Conservation (phyloP, 2,888 invertebrate species). For the Diadegma fenestrale region DNA sequence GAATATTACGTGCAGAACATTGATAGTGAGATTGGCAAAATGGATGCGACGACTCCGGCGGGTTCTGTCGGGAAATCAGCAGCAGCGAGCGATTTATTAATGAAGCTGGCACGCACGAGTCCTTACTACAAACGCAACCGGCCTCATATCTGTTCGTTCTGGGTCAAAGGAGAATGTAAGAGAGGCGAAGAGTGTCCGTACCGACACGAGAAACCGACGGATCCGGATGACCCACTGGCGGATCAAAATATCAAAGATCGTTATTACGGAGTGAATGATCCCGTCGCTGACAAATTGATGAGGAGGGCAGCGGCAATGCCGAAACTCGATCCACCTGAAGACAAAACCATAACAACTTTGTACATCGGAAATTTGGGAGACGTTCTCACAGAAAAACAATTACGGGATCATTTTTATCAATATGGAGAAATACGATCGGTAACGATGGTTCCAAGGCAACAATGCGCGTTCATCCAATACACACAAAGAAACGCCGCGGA, state of each 20-base stretch:
- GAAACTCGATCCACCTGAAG: slow-evolving; percentile 97
- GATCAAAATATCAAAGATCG: slow-evolving; percentile 98
- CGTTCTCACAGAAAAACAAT: slow-evolving; percentile 94
- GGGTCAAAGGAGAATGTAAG: slow-evolving; percentile 99
- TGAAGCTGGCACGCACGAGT: slow-evolving; percentile 95
- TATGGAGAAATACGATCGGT: slow-evolving; percentile 98
- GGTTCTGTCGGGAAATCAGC: slow-evolving; percentile 90
- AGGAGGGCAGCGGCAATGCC: slow-evolving; percentile 97
- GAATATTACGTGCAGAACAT: slow-evolving; percentile 97
- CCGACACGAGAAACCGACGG: slow-evolving; percentile 97
- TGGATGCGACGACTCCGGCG: slow-evolving; percentile 85
- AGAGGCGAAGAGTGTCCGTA: slow-evolving; percentile 99
- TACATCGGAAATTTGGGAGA: slow-evolving; percentile 98
- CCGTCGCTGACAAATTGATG: slow-evolving; percentile 97
- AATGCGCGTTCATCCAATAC: slow-evolving; percentile 99
- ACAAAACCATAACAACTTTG: slow-evolving; percentile 97
- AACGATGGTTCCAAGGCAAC: slow-evolving; percentile 96
- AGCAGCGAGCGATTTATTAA: slow-evolving; percentile 92
- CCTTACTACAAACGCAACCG: slow-evolving; percentile 98
- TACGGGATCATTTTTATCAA: slow-evolving; percentile 99
- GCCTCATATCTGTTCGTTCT: slow-evolving; percentile 98
- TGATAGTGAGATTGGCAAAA: slow-evolving; percentile 90
- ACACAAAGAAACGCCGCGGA: slow-evolving; percentile 96
- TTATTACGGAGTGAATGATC: slow-evolving; percentile 98
- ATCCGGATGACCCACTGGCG: slow-evolving; percentile 98